Conservation (phyloP, 2,888 invertebrate species). For the Gastracanthus pulcherrimus region DNA sequence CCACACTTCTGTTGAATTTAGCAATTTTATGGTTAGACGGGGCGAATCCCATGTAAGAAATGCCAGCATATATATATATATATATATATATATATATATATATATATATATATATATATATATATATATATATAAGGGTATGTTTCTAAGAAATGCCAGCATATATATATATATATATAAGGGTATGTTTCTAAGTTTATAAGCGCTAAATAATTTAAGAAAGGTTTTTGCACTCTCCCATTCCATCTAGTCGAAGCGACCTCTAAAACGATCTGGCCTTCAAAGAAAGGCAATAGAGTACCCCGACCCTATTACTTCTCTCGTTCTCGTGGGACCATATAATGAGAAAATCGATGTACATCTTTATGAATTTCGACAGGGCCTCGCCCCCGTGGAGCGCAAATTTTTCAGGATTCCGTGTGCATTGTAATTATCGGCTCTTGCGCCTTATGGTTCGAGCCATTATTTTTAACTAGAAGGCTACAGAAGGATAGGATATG, state of each 20-base stretch:
- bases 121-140: background rate
- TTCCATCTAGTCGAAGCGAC: constrained; percentile 32
- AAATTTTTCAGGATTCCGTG: constrained; percentile 36
- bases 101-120: too few relatives aligned
- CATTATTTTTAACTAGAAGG: constrained; percentile 54
- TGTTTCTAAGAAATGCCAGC: too few relatives aligned
- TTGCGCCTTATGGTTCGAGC: constrained; percentile 14
- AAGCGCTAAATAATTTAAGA: constrained; percentile 28
- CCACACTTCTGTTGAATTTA: too few relatives aligned
- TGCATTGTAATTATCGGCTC: constrained; percentile 44
- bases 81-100: too few relatives aligned
- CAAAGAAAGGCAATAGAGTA: constrained; percentile 25
- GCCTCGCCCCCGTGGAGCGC: constrained; percentile 2
- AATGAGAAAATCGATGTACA: constrained; percentile 46
- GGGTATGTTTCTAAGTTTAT: background rate
- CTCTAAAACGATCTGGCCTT: constrained; percentile 29
- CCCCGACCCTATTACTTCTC: background rate
- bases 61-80: too few relatives aligned
- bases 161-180: background rate
- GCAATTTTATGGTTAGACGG: too few relatives aligned
- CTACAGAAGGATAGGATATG: background rate
- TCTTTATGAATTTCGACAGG: constrained; percentile 35
- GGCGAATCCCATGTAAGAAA: too few relatives aligned
- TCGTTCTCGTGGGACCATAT: constrained; percentile 8
- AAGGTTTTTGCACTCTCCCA: constrained; percentile 45